Evolutionary conservation across 2,888 invertebrate species (phyloP), one percentile per base, ranked within the genome.

Genomic region (Perizoma flavofasciatum): DNA sequence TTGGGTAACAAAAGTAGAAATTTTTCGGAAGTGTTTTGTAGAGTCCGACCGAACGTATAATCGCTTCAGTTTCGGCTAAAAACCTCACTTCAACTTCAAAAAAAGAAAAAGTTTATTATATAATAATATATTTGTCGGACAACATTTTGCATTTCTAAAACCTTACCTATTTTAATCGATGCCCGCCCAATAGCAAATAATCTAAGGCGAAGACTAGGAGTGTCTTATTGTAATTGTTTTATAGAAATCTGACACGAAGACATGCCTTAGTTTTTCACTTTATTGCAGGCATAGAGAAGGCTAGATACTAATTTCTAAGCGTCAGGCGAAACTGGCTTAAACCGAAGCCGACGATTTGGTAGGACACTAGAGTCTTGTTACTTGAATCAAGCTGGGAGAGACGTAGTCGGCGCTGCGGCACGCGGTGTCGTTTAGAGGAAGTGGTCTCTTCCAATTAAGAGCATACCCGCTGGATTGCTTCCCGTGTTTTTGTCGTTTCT

Each of bases 361-460:
- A n/a, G 5, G 22, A 35, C 34, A 52, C 45, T 45, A 53, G n/a
- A n/a, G 68, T 65, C 69, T 77, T 73, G 75, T 76, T 75, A 78
- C 78, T 75, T 72, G 73, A 76, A 77, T 77, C 76, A 78, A 71
- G 72, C 68, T 71, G 66, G 48, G 69, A 69, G 72, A 67, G 69
- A 53, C 65, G 67, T 68, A 66, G 73, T 59, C 64, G 64, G 67
- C 64, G 60, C 64, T 63, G 67, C 64, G 60, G 73, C 70, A 74
- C 74, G 75, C 74, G 79, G 83, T 83, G 84, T 85, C 88, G 84
- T 89, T 88, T 87, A 86, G 83, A 86, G 78, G 85, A 88, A 90
- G 87, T 87, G 83, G 86, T 87, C 86, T 86, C 89, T 89, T 91
- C 88, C 90, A 91, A 91, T 91, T 90, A 91, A 88, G 86, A 89